Conservation (phyloP, 2,113 vertebrate species). For the Aptenodytes forsteri region DNA sequence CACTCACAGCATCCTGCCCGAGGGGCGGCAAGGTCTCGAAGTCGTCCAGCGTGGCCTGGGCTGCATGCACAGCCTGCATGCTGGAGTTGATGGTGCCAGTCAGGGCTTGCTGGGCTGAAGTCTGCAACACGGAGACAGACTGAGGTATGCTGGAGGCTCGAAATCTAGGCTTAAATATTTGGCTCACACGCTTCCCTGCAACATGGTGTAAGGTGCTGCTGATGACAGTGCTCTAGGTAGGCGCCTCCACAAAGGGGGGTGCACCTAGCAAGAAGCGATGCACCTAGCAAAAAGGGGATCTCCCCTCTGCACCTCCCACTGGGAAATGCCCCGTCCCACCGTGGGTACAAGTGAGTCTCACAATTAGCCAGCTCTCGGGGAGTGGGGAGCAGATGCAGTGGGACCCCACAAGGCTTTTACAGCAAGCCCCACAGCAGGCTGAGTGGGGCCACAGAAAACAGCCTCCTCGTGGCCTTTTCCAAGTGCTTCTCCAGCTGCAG, state of each 20-base stretch:
- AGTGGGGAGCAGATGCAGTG: background rate
- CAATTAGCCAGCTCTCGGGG: rapidly evolving
- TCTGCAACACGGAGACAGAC: slow-evolving; percentile 72
- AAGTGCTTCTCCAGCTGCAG: background rate
- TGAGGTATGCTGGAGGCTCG: rapidly evolving
- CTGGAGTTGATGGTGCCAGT: slow-evolving; percentile 98
- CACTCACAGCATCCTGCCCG: slow-evolving; percentile 94
- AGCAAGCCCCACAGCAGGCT: background rate
- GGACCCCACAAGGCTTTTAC: background rate
- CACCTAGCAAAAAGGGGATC: background rate
- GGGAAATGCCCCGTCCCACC: background rate
- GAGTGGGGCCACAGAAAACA: background rate
- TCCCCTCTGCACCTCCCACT: background rate
- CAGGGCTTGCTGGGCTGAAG: slow-evolving; percentile 94
- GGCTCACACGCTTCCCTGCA: background rate
- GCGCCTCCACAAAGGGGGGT: rapidly evolving
- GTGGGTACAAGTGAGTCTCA: rapidly evolving
- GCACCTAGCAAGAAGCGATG: background rate
- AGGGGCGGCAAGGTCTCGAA: slow-evolving; percentile 90
- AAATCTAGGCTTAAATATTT: background rate
- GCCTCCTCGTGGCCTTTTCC: background rate
- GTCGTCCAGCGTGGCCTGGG: slow-evolving; percentile 90
- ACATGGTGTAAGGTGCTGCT: rapidly evolving
- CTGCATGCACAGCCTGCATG: slow-evolving; percentile 96
- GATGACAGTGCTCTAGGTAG: background rate